Conservation (phyloP, 2,888 invertebrate species). For the Andrena praecox region DNA sequence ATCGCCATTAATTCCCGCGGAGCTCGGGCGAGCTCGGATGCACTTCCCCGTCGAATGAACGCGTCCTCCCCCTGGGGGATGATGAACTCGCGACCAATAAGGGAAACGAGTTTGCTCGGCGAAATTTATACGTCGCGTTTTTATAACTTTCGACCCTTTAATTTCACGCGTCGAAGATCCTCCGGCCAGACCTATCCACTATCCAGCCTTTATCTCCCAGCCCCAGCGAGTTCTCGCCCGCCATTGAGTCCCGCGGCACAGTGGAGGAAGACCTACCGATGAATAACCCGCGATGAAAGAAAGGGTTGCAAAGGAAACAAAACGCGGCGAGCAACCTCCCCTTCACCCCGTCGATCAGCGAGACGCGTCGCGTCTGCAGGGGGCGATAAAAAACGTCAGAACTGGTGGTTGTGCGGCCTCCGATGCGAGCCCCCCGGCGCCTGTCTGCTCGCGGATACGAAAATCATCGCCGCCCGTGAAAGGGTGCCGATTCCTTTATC, state of each 20-base stretch:
- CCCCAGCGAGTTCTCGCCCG: constrained; percentile 8
- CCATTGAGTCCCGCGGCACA: constrained; percentile 40
- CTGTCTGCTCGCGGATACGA: not conserved
- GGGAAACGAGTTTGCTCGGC: constrained; percentile 1
- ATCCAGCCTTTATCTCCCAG: not conserved
- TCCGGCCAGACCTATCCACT: constrained; percentile 24
- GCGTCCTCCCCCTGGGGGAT: not conserved
- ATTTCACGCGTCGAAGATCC: constrained; percentile 61
- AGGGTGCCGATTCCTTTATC: not conserved
- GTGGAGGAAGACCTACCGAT: constrained; percentile 38
- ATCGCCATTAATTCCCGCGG: not conserved
- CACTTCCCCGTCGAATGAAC: not conserved
- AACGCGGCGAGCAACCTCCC: not conserved
- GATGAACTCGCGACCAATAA: constrained; percentile 6
- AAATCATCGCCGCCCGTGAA: constrained; percentile 4
- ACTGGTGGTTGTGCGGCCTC: constrained; percentile 13
- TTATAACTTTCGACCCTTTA: constrained; percentile 60
- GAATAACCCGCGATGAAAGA: constrained; percentile 53
- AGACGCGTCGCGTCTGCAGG: constrained; percentile 35
- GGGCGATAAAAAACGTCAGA: constrained; percentile 53
- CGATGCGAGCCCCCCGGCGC: constrained; percentile 4
- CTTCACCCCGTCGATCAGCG: not conserved
- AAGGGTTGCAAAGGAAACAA: constrained; percentile 51
- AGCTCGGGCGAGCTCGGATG: not conserved
- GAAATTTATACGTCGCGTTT: constrained; percentile 50